phyloP scores from a whole-genome alignment of 1,140 invertebrate species.

The Eriocheir sinensis region DNA sequence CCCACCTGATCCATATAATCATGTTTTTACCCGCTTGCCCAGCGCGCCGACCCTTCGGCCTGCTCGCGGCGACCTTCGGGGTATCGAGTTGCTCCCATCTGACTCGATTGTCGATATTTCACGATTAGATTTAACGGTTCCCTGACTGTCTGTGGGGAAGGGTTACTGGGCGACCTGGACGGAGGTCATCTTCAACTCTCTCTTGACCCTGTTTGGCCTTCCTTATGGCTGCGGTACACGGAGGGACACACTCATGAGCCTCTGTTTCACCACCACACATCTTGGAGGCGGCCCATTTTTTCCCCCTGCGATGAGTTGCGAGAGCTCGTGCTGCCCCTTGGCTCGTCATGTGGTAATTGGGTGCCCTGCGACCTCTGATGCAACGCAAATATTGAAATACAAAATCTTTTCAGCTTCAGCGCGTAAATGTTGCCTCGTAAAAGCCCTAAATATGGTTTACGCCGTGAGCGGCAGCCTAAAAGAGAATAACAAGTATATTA shows the following conservation, averaged over 20 bases:
- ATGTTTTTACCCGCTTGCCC: constrained; percentile 20
- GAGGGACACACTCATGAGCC: constrained; percentile 27
- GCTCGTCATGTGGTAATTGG: constrained; percentile 55
- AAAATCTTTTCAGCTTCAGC: constrained; percentile 35
- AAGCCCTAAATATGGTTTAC: neutral
- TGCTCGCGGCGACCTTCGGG: neutral
- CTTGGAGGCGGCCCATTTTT: neutral
- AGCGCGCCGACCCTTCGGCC: neutral
- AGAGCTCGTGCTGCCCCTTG: constrained; percentile 32
- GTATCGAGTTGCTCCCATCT: neutral
- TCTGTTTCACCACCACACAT: neutral
- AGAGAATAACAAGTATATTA: neutral
- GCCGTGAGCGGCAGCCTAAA: neutral
- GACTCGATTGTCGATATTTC: constrained; percentile 1
- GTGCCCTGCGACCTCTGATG: constrained; percentile 48
- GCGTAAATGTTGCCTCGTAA: constrained; percentile 58
- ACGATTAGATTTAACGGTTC: constrained; percentile 60
- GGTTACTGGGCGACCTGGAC: constrained; percentile 55
- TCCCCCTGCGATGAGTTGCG: constrained; percentile 30
- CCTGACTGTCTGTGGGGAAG: neutral
- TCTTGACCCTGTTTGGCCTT: constrained; percentile 57
- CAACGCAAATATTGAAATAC: constrained; percentile 44
- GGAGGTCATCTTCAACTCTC: constrained; percentile 66
- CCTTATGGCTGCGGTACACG: constrained; percentile 38
- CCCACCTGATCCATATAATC: constrained; percentile 44